Base-by-base conservation (phyloP, 2,113 vertebrate species). In the Motacilla alba region DNA sequence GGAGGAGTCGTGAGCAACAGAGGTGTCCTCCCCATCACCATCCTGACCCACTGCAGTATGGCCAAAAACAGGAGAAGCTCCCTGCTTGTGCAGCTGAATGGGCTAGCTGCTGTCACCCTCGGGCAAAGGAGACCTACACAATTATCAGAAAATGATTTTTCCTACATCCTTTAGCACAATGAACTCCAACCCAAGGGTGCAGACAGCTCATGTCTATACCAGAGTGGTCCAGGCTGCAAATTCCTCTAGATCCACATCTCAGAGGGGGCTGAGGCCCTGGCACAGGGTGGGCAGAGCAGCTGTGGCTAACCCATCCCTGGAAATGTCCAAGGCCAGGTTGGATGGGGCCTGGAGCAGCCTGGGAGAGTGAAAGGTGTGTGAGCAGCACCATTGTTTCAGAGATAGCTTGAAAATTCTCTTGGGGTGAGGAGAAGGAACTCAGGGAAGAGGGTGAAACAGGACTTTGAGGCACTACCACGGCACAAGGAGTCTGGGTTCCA, bases 271-370 rank as follows among this genome's bases (percentile, higher is more conserved):
- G 4, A 66, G 14, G 6, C 27, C 10, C 27, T 37, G 67, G 85
- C 59, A 43, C 31, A 37, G 35, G 26, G 0, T 50, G 11, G 16
- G 15, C 56, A 70, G 30, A 56, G 6, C 2, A 41, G 24, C 16
- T 87, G 56, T 26, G 75, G n/a, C 41, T 72, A 24, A 13, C 56
- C 66, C 74, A 66, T 33, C 12, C 52, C 60, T 81, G 44, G 52
- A 0, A 74, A 5, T 33, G 33, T 6, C 7, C 10, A 6, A 46
- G 28, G 8, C 7, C 46, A 26, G 37, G 33, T 0, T 52, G 59
- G 37, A 58, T 0, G 0, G 43, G 8, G 0, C 28, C 74, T 74
- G 44, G 13, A 67, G 28, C 53, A 43, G 0, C 26, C 75, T 64
- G 43, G 21, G 11, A 12, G 0, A n/a, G 24, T n/a, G 46, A 46